These are phyloP conservation scores for Venturia canescens DNA, from an alignment of 1,140 invertebrate genomes.

Conservation along the genomic window DNA sequence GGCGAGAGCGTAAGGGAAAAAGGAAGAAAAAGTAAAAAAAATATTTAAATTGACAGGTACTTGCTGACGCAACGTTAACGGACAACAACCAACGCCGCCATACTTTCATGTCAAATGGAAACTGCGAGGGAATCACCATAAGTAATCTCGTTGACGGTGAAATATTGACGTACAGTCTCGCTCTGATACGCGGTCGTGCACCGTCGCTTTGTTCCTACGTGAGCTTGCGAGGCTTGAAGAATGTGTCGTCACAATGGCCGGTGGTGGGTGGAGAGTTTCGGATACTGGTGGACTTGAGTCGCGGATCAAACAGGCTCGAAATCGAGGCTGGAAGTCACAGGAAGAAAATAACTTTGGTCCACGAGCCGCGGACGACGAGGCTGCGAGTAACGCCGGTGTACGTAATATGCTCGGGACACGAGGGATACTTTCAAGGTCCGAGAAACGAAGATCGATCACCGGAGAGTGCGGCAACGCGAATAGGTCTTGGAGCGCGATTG, in stretches of 20 bases:
- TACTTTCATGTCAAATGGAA: conserved; percentile 61
- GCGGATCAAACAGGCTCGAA: conserved; percentile 70
- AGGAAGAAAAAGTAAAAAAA: background rate
- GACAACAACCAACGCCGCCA: conserved; percentile 60
- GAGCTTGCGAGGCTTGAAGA: conserved; percentile 66
- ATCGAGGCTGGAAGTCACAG: conserved; percentile 67
- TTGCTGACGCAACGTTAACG: conserved; percentile 62
- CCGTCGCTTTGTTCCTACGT: conserved; percentile 65
- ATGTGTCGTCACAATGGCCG: conserved; percentile 69
- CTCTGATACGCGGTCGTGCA: conserved; percentile 68
- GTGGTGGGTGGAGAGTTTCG: conserved; percentile 72
- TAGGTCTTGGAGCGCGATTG: conserved; percentile 86
- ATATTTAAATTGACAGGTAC: conserved; percentile 59
- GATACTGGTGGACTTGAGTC: conserved; percentile 66
- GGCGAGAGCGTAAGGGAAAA: background rate
- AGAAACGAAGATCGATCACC: conserved; percentile 82
- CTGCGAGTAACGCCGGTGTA: conserved; percentile 82
- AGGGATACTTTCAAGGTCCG: conserved; percentile 87
- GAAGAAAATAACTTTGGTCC: conserved; percentile 63
- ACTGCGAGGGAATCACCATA: conserved; percentile 66
- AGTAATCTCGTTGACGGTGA: conserved; percentile 71
- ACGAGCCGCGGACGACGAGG: conserved; percentile 71
- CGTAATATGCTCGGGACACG: conserved; percentile 85
- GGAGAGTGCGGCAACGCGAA: conserved; percentile 86
- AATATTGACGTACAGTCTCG: conserved; percentile 70